Evolutionary conservation across 2,113 vertebrate genomes (phyloP), one percentile per base, ranked within the genome.

Genomic region (Bubo blakistoni): DNA sequence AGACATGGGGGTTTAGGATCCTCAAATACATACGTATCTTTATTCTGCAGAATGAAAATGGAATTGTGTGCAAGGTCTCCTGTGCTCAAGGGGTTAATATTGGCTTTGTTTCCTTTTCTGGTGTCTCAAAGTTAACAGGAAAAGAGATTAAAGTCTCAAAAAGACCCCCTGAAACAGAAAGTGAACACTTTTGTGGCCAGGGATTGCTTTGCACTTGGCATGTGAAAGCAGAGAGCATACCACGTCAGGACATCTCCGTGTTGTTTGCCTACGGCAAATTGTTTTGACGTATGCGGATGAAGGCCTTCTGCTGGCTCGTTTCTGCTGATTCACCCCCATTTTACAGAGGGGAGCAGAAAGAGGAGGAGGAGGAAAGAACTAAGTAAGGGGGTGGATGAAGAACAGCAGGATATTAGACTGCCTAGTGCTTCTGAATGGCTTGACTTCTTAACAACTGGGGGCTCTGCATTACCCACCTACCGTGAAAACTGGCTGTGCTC

Each of bases 401-500:
- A 97, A 88, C 93, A 96, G 94, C 89, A 47, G 95, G 96, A 16
- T 94, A 87, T 65, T 11, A 95, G 95, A 74, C 90, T 96, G 91
- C 96, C 93, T 97, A 77, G 91, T 95, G 95, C 82, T 97, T 97
- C 57, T 66, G 89, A 96, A 94, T 65, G 87, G 73, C 81, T 81
- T 95, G 80, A 67, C 83, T 97, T 86, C 73, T 69, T 81, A 94
- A 80, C 84, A 77, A 83, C 89, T 93, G 87, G 96, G 96, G 94
- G 79, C 87, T 83, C 81, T 46, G 74, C 96, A 96, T 96, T 97
- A 87, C 94, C 97, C 94, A 95, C 96, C 96, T 76, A 86, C 96
- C 21, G 94, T 85, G 97, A 70, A 86, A 97, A 96, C 95, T 96
- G 81, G 93, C 97, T 97, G 96, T 96, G 96, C 95, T 96, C 91